Percentiles rank a stretch among this genome's conserved stretches.
phyloP scores from a whole-genome alignment of 2,113 vertebrate species.

The Lipophrys pholis region DNA sequence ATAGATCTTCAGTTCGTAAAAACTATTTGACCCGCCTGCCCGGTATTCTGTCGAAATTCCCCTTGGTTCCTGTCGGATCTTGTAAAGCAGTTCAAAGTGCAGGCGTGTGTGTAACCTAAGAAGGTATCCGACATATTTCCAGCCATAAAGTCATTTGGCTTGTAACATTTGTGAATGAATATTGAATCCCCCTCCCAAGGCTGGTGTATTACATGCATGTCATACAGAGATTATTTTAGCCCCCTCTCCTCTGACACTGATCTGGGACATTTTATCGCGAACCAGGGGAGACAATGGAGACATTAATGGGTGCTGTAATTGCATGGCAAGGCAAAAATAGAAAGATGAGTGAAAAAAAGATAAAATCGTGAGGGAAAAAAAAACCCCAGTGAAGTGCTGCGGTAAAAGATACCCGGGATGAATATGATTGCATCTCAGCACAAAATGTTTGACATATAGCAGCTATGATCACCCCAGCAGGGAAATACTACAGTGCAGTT shows the following conservation, averaged over 20 bases:
- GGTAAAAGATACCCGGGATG: slow-evolving; percentile 60
- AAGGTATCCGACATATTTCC: slow-evolving; percentile 31
- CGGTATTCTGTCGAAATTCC: neutral
- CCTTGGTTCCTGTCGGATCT: slow-evolving; percentile 15
- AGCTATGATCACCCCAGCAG: slow-evolving; percentile 14
- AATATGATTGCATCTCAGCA: slow-evolving; percentile 47
- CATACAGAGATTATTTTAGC: slow-evolving; percentile 64
- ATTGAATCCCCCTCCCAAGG: slow-evolving; percentile 60
- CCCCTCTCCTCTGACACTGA: slow-evolving; percentile 58
- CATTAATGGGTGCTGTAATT: slow-evolving; percentile 70
- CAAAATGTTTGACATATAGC: slow-evolving; percentile 47
- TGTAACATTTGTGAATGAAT: slow-evolving; percentile 63
- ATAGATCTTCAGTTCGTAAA: slow-evolving; percentile 11
- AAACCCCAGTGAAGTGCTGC: slow-evolving; percentile 59
- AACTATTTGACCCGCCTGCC: slow-evolving; percentile 2
- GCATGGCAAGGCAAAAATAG: slow-evolving; percentile 65
- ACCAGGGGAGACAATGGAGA: slow-evolving; percentile 55
- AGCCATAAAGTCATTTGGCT: slow-evolving; percentile 37
- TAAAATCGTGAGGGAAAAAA: slow-evolving; percentile 36
- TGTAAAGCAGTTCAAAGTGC: neutral
- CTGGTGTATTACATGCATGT: slow-evolving; percentile 69
- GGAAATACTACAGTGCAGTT: neutral
- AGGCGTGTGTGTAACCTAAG: slow-evolving; percentile 26
- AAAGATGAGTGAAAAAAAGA: slow-evolving; percentile 75
- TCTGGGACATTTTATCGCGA: slow-evolving; percentile 54